Evolutionary conservation across 2,888 invertebrate species (phyloP).

Genomic region (Seladonia tumulorum): DNA sequence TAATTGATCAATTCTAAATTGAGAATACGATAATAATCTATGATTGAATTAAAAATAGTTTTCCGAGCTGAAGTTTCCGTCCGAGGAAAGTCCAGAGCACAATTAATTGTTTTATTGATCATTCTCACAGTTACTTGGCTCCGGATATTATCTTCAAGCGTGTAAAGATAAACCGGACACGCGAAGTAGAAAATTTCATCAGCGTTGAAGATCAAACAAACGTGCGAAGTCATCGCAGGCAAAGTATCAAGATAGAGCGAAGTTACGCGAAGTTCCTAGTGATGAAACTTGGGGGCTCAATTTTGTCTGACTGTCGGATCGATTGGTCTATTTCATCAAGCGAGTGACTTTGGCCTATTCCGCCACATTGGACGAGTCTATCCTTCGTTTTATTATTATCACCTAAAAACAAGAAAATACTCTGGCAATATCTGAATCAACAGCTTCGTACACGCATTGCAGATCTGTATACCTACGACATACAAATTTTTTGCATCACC

Average conservation of each 20-base stretch:
- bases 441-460: too few species aligned
- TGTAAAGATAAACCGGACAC: not conserved
- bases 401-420: too few species aligned
- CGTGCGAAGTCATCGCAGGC: not conserved
- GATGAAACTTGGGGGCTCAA: not conserved
- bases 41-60: too few species aligned
- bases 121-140: not conserved
- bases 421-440: too few species aligned
- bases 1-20: too few species aligned
- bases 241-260: not conserved
- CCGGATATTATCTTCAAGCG: not conserved
- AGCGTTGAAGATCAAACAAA: conserved; percentile 1
- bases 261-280: not conserved
- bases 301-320: not conserved
- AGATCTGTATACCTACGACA: too few species aligned
- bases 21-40: too few species aligned
- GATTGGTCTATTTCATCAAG: not conserved
- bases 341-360: not conserved
- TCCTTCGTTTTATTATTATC: too few species aligned
- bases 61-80: not conserved
- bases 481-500: too few species aligned
- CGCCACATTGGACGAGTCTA: too few species aligned
- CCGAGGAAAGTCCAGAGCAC: not conserved
- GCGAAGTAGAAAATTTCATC: conserved; percentile 11
- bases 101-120: not conserved